Conservation (phyloP, 2,113 vertebrate species). For the Spermophilus dauricus region DNA sequence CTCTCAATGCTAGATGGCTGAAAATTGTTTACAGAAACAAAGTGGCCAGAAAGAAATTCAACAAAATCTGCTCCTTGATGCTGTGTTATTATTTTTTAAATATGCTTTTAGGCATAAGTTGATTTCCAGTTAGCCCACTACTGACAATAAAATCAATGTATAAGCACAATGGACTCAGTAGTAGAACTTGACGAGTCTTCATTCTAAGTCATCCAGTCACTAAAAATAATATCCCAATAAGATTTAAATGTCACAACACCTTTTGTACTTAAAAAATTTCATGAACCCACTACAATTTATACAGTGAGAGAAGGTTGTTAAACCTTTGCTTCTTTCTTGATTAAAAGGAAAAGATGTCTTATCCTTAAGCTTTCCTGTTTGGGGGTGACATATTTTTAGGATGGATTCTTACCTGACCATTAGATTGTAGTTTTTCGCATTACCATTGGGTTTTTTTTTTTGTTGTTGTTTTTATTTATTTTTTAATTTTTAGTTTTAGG, state of each 20-base stretch:
- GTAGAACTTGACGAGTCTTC: not conserved
- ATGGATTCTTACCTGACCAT: not conserved
- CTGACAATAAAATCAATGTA: conserved; percentile 51
- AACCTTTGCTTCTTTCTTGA: not conserved
- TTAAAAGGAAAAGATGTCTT: conserved; percentile 50
- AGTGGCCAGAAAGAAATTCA: conserved; percentile 22
- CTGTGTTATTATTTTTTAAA: conserved; percentile 15
- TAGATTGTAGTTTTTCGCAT: not conserved
- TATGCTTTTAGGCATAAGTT: conserved; percentile 41
- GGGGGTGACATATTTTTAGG: not conserved
- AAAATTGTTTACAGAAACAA: conserved; percentile 30
- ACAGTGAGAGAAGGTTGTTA: not conserved
- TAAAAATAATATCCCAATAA: conserved; percentile 12
- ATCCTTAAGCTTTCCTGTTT: not conserved
- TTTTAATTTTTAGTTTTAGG: no score
- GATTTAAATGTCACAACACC: conserved; percentile 14
- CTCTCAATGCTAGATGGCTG: not conserved
- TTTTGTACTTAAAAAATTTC: conserved; percentile 28
- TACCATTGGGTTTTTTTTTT: not conserved
- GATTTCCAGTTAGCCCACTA: conserved; percentile 15
- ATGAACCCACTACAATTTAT: not conserved
- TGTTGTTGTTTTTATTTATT: no score
- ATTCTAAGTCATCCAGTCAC: not conserved
- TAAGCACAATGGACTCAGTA: not conserved
- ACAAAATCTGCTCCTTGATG: not conserved